Base-by-base conservation (phyloP, 2,113 vertebrate genomes). In the Mus pahari region DNA sequence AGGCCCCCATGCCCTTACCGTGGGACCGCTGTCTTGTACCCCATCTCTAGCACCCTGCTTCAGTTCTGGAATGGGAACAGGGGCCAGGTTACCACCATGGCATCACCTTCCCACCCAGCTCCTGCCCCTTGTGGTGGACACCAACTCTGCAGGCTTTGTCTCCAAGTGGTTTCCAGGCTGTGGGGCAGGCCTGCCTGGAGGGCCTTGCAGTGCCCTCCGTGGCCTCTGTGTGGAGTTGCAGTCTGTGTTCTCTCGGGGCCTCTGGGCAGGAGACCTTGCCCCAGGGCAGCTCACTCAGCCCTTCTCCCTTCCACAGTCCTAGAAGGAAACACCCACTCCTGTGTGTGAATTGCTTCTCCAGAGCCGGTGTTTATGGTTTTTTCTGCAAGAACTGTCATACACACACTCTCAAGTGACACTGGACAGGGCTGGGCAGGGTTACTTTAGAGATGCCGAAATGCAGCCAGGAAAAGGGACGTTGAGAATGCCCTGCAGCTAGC, bases 141-240 rank as follows among this genome's bases (percentile, higher is more conserved):
- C 14, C 71, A n/a, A 1, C 48, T 28, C 36, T 0, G 0, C 19
- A 0, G 3, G 55, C 22, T 83, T 24, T 66, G n/a, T 26, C 6
- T 4, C 62, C 42, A 24, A 66, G 39, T 13, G 39, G 17, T 70
- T 91, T 48, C 82, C 9, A 5, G 75, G 73, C 50, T 19, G 10
- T 7, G 0, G 5, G 7, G 31, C 17, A 50, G 64, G 70, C 14
- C 58, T 36, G 86, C 16, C 86, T 28, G 12, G 50, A 68, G 62
- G 82, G 89, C 3, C 96, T 86, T 98, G 98, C 98, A 98, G 97
- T 98, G 98, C 98, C 97, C 79, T 39, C 94, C 53, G 73, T 95
- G 87, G 98, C 98, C 98, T 98, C 98, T 98, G 98, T 97, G 98
- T 98, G 98, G 98, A 98, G 98, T 98, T 95, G 70, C 84, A 94